Percentiles rank a stretch among this genome's conserved stretches.
phyloP scores from a whole-genome alignment of 2,113 vertebrate genomes.

The Oryzias melastigma region DNA sequence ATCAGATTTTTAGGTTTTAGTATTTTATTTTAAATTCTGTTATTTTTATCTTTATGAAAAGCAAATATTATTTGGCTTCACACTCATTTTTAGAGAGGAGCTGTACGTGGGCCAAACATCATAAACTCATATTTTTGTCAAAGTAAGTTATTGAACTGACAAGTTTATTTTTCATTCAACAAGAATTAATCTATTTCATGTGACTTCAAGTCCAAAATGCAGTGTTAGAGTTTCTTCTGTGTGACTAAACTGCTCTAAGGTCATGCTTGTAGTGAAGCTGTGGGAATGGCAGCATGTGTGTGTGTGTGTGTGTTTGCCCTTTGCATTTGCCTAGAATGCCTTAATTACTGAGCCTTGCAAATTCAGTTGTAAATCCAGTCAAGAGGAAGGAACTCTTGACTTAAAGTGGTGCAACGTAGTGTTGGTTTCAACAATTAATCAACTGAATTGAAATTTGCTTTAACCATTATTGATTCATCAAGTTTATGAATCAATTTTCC shows the following conservation, averaged over 20 bases:
- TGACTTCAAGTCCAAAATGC: conserved; percentile 10
- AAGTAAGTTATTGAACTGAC: conserved; percentile 28
- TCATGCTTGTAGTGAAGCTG: conserved; percentile 4
- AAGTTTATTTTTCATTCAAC: conserved; percentile 6
- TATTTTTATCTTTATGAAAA: no score
- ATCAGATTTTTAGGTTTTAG: no score
- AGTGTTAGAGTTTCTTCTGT: neutral
- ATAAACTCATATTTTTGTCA: conserved; percentile 46
- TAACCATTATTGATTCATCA: no score
- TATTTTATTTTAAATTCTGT: no score
- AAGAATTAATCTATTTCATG: neutral
- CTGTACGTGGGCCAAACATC: conserved; percentile 16
- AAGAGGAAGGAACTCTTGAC: no score
- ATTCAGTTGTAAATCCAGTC: no score
- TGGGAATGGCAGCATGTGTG: neutral
- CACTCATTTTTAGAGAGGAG: conserved; percentile 2
- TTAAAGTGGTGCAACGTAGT: no score
- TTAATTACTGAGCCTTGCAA: neutral
- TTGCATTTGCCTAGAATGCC: neutral
- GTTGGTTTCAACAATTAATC: no score
- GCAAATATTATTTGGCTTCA: no score
- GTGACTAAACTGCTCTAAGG: neutral
- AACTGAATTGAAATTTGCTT: no score
- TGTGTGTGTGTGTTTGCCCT: neutral
- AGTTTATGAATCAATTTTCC: no score